Evolutionary conservation across 2,113 vertebrate genomes (phyloP).

Genomic region (Phasianus colchicus): DNA sequence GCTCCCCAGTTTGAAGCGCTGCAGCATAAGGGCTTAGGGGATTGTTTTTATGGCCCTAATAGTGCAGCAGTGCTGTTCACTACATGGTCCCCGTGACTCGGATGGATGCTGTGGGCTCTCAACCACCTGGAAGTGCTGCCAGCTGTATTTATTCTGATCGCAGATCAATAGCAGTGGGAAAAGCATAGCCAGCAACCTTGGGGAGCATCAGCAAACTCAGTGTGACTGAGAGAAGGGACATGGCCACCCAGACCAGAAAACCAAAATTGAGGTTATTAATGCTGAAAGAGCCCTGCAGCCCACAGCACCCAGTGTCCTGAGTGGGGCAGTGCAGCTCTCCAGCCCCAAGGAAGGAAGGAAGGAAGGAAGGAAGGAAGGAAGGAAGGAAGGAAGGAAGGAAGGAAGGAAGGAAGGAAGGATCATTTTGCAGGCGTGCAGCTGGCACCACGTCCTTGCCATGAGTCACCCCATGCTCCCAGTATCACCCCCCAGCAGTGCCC

Average conservation of each 20-base stretch:
- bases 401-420: neutral
- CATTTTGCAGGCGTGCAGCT: neutral
- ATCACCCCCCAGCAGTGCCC: neutral
- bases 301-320: neutral
- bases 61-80: neutral
- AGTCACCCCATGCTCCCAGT: neutral
- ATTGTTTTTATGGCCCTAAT: neutral
- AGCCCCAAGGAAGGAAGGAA: neutral
- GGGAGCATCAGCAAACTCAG: neutral
- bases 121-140: neutral
- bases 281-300: neutral
- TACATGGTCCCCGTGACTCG: neutral
- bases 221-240: neutral
- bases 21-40: neutral
- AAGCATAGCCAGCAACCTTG: slow-evolving; percentile 11
- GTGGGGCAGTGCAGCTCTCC: neutral
- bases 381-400: slow-evolving; percentile 27
- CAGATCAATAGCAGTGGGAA: slow-evolving; percentile 43
- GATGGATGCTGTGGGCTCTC: neutral
- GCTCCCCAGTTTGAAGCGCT: neutral
- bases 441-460: neutral
- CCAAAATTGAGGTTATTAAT: neutral
- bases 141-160: slow-evolving; percentile 40
- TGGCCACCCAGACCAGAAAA: neutral
- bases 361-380: slow-evolving; percentile 4